Base-by-base conservation (phyloP, 2,888 invertebrate species). In the Arrhopalites spinosus region DNA sequence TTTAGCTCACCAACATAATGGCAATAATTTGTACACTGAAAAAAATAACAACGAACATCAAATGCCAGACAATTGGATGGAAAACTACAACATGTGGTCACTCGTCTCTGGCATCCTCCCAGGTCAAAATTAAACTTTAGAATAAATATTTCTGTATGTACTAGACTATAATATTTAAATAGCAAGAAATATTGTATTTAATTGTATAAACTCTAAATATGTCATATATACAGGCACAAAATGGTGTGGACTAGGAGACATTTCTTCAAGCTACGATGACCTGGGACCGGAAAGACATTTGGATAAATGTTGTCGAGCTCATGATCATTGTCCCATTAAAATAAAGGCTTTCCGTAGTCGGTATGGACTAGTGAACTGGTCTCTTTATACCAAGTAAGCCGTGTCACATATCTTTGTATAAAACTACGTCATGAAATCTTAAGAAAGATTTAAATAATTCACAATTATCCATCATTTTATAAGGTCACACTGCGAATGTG, bases 211-310 rank as follows among this genome's bases (percentile, higher is more conserved):
- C 3, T 13, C 1, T 56, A n/a, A n/a, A 56, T 20, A 2, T 56
- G 20, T 1, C n/a, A 56, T 56, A 56, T 2, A 1, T 56, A 56
- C 61, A 94, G 94, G 94, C 79, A 95, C 94, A 53, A 94, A 94
- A 86, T 95, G 94, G 94, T 96, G 96, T 84, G 96, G 96, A 23
- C 91, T 93, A 0, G 95, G 95, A 0, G 95, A 95, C 85, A 90
- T 94, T 81, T 95, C 96, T 0, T 87, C 89, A 25, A 89, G 91
- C 84, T 95, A 93, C 86, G 91, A 91, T 85, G 95, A 96, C 86
- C 87, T 96, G 79, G 96, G 96, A 56, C 88, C 89, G 0, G 92
- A 91, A 83, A 86, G 86, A 84, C 87, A 87, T 45, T 90, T 93
- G 83, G 95, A 95, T 83, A 86, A 86, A 82, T 96, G 96, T 85